Evolutionary conservation across 2,113 vertebrate species (phyloP), one percentile per base, ranked within the genome.

Genomic region (Platysternon megacephalum): DNA sequence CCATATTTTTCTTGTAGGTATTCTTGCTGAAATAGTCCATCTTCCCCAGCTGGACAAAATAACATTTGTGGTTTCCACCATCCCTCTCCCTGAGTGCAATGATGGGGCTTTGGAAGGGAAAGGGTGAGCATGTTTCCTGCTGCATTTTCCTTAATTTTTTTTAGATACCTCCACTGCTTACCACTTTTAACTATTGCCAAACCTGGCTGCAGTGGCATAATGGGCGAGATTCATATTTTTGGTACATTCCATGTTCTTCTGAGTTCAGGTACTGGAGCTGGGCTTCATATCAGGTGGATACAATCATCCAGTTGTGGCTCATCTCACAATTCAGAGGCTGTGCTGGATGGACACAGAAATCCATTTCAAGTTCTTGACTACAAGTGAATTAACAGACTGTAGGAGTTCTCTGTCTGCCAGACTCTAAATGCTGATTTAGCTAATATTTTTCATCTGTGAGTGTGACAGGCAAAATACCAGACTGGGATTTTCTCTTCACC

Each of bases 401-500:
- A 19, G 46, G 82, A 28, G 46, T 24, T 12, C 26, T 83, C 72
- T 53, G 39, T 68, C 90, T 89, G 39, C 61, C 90, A 52, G 48
- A 84, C 55, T 92, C 7, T 39, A 22, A 39, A 22, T 87, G 72
- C 49, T 24, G 48, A 0, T 86, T 94, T 91, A 16, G 79, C 74
- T 84, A 87, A 87, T 5, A 32, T 22, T 48, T 87, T 2, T 35
- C 58, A 72, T 85, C 61, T 65, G 48, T 89, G 46, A 91, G 84
- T 56, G 5, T 5, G 55, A 72, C 79, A 95, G 51, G 21, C 87
- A 58, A 53, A 39, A 17, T 44, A 76, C 29, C 53, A 87, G 35
- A 49, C 55, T 83, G 84, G 46, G 86, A 83, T 42, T 80, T 84
- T 81, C 84, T 83, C 85, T 90, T 48, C 91, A 92, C 42, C 82